Evolutionary conservation across 2,113 vertebrate genomes (phyloP).

Genomic region (Pelecanus crispus): DNA sequence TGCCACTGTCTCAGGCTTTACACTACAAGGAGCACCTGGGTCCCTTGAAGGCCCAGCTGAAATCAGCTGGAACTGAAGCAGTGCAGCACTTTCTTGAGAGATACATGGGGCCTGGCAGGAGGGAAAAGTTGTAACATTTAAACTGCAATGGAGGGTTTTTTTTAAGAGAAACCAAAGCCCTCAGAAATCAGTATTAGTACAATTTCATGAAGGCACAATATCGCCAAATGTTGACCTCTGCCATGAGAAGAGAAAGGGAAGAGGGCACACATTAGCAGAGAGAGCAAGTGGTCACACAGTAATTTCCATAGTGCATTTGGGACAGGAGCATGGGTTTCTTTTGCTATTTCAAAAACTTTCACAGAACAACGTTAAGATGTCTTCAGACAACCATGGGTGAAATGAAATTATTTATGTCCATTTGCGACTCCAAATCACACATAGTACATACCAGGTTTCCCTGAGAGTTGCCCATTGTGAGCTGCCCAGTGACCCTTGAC

Average conservation of each 20-base stretch:
- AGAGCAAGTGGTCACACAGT: background rate
- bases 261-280: background rate
- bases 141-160: background rate
- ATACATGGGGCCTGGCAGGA: background rate
- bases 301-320: background rate
- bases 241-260: background rate
- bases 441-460: constrained; percentile 74
- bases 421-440: rapidly evolving
- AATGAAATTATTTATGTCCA: background rate
- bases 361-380: background rate
- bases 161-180: background rate
- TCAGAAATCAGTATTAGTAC: background rate
- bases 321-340: background rate
- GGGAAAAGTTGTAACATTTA: background rate
- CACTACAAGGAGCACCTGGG: background rate
- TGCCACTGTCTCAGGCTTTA: background rate
- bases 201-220: background rate
- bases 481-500: constrained; percentile 80
- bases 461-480: constrained; percentile 71
- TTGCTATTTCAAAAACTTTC: background rate
- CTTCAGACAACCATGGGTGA: background rate
- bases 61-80: background rate
- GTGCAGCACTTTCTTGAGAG: background rate
- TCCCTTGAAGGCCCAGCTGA: background rate
- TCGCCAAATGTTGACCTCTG: background rate